phyloP scores from a whole-genome alignment of 2,797 vertebrate species.

The Nyctalus aviator region DNA sequence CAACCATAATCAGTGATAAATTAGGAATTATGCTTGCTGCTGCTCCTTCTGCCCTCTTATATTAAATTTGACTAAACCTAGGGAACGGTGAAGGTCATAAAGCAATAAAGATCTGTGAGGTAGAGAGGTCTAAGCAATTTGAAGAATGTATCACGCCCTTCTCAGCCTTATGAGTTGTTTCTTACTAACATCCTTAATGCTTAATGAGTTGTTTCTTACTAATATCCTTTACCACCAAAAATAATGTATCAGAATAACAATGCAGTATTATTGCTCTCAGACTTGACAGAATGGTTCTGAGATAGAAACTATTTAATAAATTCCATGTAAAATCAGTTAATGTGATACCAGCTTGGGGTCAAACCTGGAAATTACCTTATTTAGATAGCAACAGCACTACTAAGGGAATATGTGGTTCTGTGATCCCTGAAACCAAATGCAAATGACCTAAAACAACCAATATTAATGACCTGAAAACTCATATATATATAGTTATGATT shows the following conservation, averaged over 20 bases:
- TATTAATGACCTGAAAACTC: not conserved
- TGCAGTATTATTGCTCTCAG: not conserved
- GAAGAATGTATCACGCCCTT: not conserved
- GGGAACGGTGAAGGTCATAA: not conserved
- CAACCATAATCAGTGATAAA: not conserved
- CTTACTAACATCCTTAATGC: not conserved
- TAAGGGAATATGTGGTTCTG: not conserved
- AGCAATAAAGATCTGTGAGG: not conserved
- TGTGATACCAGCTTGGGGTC: not conserved
- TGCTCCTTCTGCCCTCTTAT: not conserved
- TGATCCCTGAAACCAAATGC: not conserved
- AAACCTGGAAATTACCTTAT: conserved; percentile 8
- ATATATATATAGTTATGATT: not conserved
- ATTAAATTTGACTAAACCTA: not conserved
- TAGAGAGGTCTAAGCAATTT: not conserved
- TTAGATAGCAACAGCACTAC: not conserved
- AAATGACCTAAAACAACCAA: not conserved
- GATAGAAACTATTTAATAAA: not conserved
- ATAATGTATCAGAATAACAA: not conserved
- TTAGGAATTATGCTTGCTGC: not conserved
- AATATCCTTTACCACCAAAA: not conserved
- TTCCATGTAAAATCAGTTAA: not conserved
- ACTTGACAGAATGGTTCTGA: not conserved
- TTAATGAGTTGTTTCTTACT: not conserved
- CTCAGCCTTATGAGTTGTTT: not conserved